Conservation (phyloP, 2,113 vertebrate species). For the Muscicapa adusta region DNA sequence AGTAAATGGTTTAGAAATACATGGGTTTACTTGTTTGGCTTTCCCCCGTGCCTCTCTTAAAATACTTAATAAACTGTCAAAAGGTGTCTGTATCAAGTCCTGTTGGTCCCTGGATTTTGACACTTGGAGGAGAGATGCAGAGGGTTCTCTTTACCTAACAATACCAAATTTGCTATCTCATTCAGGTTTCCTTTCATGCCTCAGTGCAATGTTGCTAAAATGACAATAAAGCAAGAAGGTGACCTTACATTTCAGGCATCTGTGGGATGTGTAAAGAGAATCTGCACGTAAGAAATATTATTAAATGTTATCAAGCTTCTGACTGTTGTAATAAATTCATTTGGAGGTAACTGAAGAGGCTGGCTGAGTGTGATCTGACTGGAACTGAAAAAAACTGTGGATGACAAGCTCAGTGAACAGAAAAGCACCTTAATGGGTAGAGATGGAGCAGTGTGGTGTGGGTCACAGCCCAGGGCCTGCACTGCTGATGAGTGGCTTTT, state of each 20-base stretch:
- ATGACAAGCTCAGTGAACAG: neutral
- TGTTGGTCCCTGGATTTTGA: neutral
- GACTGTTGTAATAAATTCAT: neutral
- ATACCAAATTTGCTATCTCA: neutral
- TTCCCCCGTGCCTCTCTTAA: fast-evolving
- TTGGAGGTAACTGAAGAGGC: neutral
- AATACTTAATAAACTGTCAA: neutral
- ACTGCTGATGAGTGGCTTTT: neutral
- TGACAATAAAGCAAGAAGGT: neutral
- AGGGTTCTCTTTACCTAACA: neutral
- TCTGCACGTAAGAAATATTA: neutral
- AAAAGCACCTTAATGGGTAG: neutral
- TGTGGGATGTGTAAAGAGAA: neutral
- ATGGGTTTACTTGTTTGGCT: neutral
- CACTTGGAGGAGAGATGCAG: neutral
- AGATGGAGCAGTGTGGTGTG: neutral
- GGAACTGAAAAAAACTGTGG: neutral
- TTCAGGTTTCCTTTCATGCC: neutral
- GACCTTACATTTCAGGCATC: neutral
- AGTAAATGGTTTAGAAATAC: neutral
- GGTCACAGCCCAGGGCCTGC: neutral
- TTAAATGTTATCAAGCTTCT: slow-evolving; percentile 13
- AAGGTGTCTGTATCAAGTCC: neutral
- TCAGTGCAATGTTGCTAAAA: neutral
- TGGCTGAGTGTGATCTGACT: neutral